Conservation (phyloP, 2,888 invertebrate genomes). For the Chloroclysta siterata region DNA sequence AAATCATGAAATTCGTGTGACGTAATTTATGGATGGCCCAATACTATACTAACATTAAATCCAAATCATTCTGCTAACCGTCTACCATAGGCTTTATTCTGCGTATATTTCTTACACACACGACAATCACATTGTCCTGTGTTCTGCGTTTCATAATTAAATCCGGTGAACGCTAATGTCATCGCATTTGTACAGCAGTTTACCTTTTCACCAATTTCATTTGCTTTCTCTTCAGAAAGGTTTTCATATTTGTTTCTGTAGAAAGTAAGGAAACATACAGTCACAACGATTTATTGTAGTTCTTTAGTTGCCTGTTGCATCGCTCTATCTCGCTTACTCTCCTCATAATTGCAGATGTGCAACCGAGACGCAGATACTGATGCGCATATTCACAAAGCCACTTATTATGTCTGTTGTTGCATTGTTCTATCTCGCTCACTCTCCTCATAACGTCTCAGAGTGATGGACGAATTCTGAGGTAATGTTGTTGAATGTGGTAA, state of each 20-base stretch:
- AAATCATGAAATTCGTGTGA: no score
- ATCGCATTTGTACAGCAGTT: slow-evolving; percentile 1
- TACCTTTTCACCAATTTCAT: neutral
- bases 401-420: no score
- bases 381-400: no score
- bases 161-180: slow-evolving; percentile 23
- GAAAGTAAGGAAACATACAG: neutral
- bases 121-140: slow-evolving; percentile 1
- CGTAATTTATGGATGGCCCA: no score
- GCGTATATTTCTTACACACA: slow-evolving; percentile 1
- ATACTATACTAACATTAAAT: slow-evolving; percentile 3
- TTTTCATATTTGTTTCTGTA: slow-evolving; percentile 9
- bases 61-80: slow-evolving; percentile 16
- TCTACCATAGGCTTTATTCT: slow-evolving; percentile 3
- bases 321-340: neutral
- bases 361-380: neutral
- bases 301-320: neutral
- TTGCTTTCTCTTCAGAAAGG: neutral
- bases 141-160: slow-evolving; percentile 14
- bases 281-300: neutral
- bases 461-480: no score
- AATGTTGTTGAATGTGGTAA: no score
- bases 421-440: no score
- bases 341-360: neutral
- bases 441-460: no score